Evolutionary conservation across 2,888 invertebrate genomes (phyloP), one percentile per base, ranked within the genome.

Genomic region (Drosophila monieri): DNA sequence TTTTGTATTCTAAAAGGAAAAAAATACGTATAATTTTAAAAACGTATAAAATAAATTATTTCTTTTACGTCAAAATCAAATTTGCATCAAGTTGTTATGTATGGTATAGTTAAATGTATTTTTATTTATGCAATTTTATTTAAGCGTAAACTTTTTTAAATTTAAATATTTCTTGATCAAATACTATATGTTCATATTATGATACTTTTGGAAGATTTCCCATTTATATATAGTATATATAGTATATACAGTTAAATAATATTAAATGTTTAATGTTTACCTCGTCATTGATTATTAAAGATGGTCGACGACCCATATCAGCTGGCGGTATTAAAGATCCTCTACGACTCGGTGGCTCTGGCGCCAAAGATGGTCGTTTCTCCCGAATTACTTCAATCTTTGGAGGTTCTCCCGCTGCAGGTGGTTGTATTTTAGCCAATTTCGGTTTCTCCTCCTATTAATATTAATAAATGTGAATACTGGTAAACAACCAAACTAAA

Each of bases 271-370:
- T 15, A 6, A 39, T 6, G n/a, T 15, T 21, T 43, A 98, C 98
- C 97, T 98, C 97, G 92, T 98, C 97, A 90, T 97, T 96, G 90
- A 98, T 97, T 89, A 98, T 96, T 83, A 98, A 94, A 85, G 97
- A 97, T 80, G 97, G 97, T 85, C 97, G 94, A 88, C 97, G 94
- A 92, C 95, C 95, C 91, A 95, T 96, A 91, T 97, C 97, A 75
- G 86, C 83, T 10, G 97, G 97, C 6, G 97, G 97, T 90, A 97
- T 95, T 67, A 97, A 94, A 53, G 97, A 97, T 65, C 97, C 97
- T 84, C 97, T 94, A 51, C 96, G 93, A 89, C 95, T 95, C 52
- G 94, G 93, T 49, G 93, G 92, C 51, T 92, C 94, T 43, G 96
- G 95, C 43, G 94, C 94, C 76, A 96, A 91, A 0, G 97, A 97